Base-by-base conservation (phyloP, 64 coral and sea anemone genomes). In the Montipora sp. region DNA sequence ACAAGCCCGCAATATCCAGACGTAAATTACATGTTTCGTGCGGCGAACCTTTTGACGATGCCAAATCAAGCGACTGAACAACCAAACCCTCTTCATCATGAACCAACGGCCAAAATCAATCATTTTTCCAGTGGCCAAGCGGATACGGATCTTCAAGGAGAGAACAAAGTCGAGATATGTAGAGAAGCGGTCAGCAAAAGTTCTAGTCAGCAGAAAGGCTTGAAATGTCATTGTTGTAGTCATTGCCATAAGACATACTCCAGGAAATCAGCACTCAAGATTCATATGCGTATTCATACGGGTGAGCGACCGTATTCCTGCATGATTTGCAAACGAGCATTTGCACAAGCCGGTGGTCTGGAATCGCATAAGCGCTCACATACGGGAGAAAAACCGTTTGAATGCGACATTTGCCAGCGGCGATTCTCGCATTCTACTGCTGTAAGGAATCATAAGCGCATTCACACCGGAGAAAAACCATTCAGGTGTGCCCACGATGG, bases 351-450 rank as follows among this genome's bases (percentile, higher is more conserved):
- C 16, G 84, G 95, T 4, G 95, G 95, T 23, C 95, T 98, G 15
- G 92, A 98, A n/a, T 94, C 92, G 4, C 95, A 98, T 57, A 79
- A 78, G 19, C 77, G 95, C 23, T 89, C 81, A 3, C 95, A 98
- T 48, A 98, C 86, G 77, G 95, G 95, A 68, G 91, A 96, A 75
- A 93, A 90, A 20, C 95, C 95, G 4, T 96, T 87, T 66, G 50
- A 93, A 24, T 96, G 95, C 19, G 77, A 69, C 9, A 19, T 96
- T 55, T 96, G 95, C 61, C 8, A 87, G 16, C 79, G 91, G 19
- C 80, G 75, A 3, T 96, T 96, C 75, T 93, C 95, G 13, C 91
- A 96, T 84, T 96, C 95, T n/a, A 83, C 91, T 8, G 95, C 95
- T 13, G 87, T 90, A 2, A 93, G 83, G 60, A 96, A 92, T 69